These are phyloP conservation scores for Oryzias woworae DNA, from an alignment of 2,113 vertebrate genomes.

Conservation along the genomic window DNA sequence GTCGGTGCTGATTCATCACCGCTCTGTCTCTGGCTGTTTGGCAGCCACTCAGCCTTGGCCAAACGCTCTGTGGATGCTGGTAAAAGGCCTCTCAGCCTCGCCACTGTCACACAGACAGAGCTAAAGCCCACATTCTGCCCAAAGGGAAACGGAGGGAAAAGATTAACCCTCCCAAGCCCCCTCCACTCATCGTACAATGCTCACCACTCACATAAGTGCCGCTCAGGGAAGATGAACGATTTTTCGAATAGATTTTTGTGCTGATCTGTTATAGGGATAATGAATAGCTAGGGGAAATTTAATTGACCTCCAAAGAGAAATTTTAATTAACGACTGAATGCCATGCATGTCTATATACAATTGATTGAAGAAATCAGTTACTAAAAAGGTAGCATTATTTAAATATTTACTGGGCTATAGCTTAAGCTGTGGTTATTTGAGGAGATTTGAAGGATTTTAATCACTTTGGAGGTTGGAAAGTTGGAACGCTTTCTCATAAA, in stretches of 20 bases:
- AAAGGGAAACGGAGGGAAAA: constrained; percentile 19
- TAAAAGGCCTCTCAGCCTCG: constrained; percentile 52
- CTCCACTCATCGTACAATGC: background rate
- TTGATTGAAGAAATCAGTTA: constrained; percentile 68
- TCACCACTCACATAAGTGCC: background rate
- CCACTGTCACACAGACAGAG: constrained; percentile 23
- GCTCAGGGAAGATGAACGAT: constrained; percentile 14
- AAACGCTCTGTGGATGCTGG: constrained; percentile 46
- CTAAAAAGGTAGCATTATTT: constrained; percentile 74
- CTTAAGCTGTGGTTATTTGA: constrained; percentile 71
- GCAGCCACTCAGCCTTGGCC: constrained; percentile 69
- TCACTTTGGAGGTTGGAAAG: constrained; percentile 42
- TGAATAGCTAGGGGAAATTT: constrained; percentile 75
- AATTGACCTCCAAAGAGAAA: constrained; percentile 77
- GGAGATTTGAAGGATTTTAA: constrained; percentile 73
- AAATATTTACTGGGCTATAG: constrained; percentile 76
- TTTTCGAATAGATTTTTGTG: constrained; percentile 41
- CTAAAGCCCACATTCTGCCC: constrained; percentile 40
- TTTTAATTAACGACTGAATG: constrained; percentile 69
- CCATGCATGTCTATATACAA: constrained; percentile 50
- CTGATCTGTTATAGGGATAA: constrained; percentile 49
- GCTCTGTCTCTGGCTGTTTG: constrained; percentile 66
- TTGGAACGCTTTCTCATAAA: background rate
- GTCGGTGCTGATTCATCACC: constrained; percentile 69
- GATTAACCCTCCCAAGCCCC: constrained; percentile 32